Base-by-base conservation (phyloP, 2,113 vertebrate genomes). In the Nycticebus coucang region DNA sequence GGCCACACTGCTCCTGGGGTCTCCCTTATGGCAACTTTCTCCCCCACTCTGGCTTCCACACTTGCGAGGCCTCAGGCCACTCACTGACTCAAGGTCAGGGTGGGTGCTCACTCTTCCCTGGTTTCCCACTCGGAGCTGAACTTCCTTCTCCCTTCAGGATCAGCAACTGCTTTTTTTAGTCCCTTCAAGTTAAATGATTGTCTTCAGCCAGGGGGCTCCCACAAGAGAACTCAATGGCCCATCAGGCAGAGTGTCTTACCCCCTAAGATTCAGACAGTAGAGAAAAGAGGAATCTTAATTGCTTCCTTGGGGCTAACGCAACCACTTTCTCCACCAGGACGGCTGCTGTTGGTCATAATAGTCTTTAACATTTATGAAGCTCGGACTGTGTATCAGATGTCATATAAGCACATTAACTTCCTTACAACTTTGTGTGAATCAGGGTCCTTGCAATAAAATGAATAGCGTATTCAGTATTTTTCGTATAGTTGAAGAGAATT, bases 141-240 rank as follows among this genome's bases (percentile, higher is more conserved):
- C 30, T 77, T 85, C 45, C 19, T 50, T 53, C 28, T 90, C 37
- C 80, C 57, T 88, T 81, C 28, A 35, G n/a, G 11, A 74, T 59
- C 21, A 55, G 21, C 33, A 72, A 55, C 33, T 45, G 80, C 26
- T 35, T 28, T 82, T 81, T 41, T 45, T 77, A 11, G 41, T n/a
- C 13, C 35, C 18, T 85, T 10, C 50, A 74, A 75, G 50, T 81
- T 53, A 94, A 93, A 35, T 64, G 22, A 62, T 2, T 83, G 4
- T 62, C 84, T 94, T 57, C 37, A 78, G 37, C 30, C 74, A 19
- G 62, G 96, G 50, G 81, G 19, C 11, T 89, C 35, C 57, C 28
- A 37, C 4, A n/a, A 91, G 69, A 95, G 75, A 72, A 83, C 41
- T 37, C 82, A 91, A 0, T 69, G 82, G 68, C 62, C 89, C 57